A percentile compares a stretch with the other conserved stretches of the same genome.
These are phyloP conservation scores for Boloria selene DNA, from an alignment of 2,888 invertebrate species.

Conservation along the genomic window DNA sequence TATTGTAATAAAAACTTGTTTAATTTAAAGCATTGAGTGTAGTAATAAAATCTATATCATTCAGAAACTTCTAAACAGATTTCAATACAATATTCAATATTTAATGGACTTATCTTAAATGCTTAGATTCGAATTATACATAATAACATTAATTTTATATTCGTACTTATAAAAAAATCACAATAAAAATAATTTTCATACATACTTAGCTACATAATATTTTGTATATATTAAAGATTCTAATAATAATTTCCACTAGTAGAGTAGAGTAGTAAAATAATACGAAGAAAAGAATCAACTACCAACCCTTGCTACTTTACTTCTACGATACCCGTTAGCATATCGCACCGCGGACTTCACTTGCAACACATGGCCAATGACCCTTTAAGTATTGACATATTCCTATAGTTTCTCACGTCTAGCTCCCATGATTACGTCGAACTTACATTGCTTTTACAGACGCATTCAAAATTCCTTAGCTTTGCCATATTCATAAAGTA, in stretches of 20 bases:
- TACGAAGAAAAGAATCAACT: background rate
- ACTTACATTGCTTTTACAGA: slow-evolving; percentile 57
- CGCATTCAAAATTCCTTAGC: slow-evolving; percentile 36
- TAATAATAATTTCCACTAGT: too few relatives aligned
- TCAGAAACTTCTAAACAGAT: too few relatives aligned
- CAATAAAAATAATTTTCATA: too few relatives aligned
- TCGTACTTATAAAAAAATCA: too few relatives aligned
- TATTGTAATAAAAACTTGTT: background rate
- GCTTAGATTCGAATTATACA: too few relatives aligned
- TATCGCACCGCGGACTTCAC: slow-evolving; percentile 65
- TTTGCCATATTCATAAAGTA: slow-evolving; percentile 6
- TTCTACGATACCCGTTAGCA: slow-evolving; percentile 58
- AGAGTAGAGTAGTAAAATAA: slow-evolving; percentile 1
- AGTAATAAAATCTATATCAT: too few relatives aligned
- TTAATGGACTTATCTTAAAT: too few relatives aligned
- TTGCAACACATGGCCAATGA: slow-evolving; percentile 74
- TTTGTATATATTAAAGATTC: too few relatives aligned
- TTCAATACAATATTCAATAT: too few relatives aligned
- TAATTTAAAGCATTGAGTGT: background rate
- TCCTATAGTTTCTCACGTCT: slow-evolving; percentile 81
- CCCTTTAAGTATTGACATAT: slow-evolving; percentile 81
- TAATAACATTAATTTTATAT: too few relatives aligned
- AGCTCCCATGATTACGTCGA: slow-evolving; percentile 56
- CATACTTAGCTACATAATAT: too few relatives aligned
- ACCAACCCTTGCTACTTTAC: slow-evolving; percentile 25